Percentiles rank a stretch among this genome's conserved stretches.
These are phyloP conservation scores for Digitonthophagus gazella DNA, from an alignment of 2,888 invertebrate species.

Conservation along the genomic window DNA sequence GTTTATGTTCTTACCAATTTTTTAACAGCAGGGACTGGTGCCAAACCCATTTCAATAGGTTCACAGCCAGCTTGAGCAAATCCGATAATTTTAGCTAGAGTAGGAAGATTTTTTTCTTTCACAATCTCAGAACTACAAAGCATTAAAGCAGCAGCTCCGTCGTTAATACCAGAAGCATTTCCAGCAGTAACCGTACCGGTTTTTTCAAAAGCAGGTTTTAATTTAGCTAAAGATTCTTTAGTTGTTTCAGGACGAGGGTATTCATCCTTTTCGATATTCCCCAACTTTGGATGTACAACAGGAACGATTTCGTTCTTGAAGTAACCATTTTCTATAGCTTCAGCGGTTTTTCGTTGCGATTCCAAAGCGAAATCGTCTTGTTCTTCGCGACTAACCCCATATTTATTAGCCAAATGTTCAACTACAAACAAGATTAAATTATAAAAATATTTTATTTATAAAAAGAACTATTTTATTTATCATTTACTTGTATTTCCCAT, in stretches of 20 bases:
- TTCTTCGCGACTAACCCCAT: slow-evolving; percentile 61
- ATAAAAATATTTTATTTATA: background rate
- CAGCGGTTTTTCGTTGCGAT: slow-evolving; percentile 66
- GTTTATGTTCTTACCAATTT: slow-evolving; percentile 48
- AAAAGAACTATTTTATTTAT: background rate
- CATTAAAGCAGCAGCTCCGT: slow-evolving; percentile 85
- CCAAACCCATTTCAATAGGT: slow-evolving; percentile 76
- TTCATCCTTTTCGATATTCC: slow-evolving; percentile 58
- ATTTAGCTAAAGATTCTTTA: slow-evolving; percentile 59
- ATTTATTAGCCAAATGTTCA: slow-evolving; percentile 72
- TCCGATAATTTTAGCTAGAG: slow-evolving; percentile 73
- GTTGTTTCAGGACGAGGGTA: slow-evolving; percentile 65
- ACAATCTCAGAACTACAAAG: slow-evolving; percentile 65
- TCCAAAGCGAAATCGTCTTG: slow-evolving; percentile 69
- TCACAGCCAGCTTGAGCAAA: slow-evolving; percentile 78
- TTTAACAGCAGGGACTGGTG: slow-evolving; percentile 70
- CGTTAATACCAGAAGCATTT: slow-evolving; percentile 79
- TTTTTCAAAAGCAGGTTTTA: slow-evolving; percentile 65
- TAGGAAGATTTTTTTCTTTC: slow-evolving; percentile 55
- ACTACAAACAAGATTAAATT: slow-evolving; percentile 51
- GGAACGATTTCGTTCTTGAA: slow-evolving; percentile 73
- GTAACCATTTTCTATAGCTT: slow-evolving; percentile 60
- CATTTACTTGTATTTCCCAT: slow-evolving; percentile 75
- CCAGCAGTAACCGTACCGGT: slow-evolving; percentile 74
- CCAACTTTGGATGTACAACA: slow-evolving; percentile 45